Base-by-base conservation (phyloP, 2,797 vertebrate genomes). In the Enteromius thamalakanensis region DNA sequence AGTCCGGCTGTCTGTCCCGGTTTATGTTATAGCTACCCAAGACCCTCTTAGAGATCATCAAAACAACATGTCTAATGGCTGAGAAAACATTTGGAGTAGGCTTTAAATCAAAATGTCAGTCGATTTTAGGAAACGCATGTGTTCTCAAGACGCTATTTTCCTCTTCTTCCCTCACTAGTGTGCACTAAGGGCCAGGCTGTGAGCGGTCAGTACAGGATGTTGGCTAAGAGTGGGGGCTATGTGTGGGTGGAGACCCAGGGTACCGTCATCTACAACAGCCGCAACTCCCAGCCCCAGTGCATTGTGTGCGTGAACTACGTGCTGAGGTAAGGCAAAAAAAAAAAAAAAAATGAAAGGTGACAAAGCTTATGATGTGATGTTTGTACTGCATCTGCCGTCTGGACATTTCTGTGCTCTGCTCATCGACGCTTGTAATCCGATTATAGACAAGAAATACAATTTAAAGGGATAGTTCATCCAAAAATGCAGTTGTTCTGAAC, bases 201-300 rank as follows among this genome's bases (percentile, higher is more conserved):
- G 87, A 98, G 95, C 0, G 91, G 96, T 64, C 97, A 97, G 89
- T 99, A 99, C 88, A 96, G 98, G 0, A 96, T 99, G 98, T 94
- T 99, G 45, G 98, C 98, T 0, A 98, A 98, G 90, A 96, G 94
- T 0, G 98, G 98, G 8, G 98, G 98, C 47, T 99, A 97, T 0
- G 96, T 99, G 42, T 99, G 98, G 98, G 92, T 99, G 76, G 97
- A 99, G 89, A 99, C 97, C 0, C 97, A 99, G 86, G 97, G 97
- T 80, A 98, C 97, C 0, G 97, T 99, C 82, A 98, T 99, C 76
- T 99, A 99, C 89, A 99, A 97, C 78, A 97, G 95, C 37, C 97
- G 97, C 68, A 99, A 98, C 94, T 95, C 98, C 0, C 97, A 99
- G 92, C 98, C 98, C 0, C 98, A 99, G 92, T 99, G 98, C 86